Evolutionary conservation across 2,113 vertebrate species (phyloP).

Genomic region (Forbesichthys agassizii): DNA sequence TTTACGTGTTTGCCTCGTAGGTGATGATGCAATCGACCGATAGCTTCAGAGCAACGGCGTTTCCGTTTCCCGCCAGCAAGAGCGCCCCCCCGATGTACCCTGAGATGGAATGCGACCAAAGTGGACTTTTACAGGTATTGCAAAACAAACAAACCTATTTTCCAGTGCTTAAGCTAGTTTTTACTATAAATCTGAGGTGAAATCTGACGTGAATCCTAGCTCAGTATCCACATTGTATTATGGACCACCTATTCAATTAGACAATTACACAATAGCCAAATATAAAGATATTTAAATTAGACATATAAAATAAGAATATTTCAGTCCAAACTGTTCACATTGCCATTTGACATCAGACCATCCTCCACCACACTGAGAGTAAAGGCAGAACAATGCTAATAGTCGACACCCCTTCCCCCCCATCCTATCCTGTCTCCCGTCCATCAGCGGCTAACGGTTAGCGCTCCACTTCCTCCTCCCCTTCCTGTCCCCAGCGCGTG

Average conservation of each 20-base stretch:
- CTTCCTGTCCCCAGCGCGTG: slow-evolving; percentile 76
- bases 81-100: slow-evolving; percentile 78
- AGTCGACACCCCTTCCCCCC: not conserved
- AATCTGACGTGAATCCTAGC: not conserved
- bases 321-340: too few relatives aligned
- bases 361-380: too few relatives aligned
- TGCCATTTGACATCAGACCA: too few relatives aligned
- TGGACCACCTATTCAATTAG: not conserved
- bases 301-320: too few relatives aligned
- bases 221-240: not conserved
- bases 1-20: slow-evolving; percentile 58
- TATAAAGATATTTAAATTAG: too few relatives aligned
- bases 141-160: not conserved
- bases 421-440: not conserved
- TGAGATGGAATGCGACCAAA: slow-evolving; percentile 86
- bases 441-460: slow-evolving; percentile 17
- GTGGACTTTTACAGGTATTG: slow-evolving; percentile 84
- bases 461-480: not conserved
- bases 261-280: too few relatives aligned
- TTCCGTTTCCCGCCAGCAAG: slow-evolving; percentile 79
- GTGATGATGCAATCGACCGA: slow-evolving; percentile 80
- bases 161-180: not conserved
- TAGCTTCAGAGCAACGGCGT: slow-evolving; percentile 73
- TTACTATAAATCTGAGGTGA: not conserved
- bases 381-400: not conserved